Base-by-base conservation (phyloP, 2,113 vertebrate species). In the Petaurus breviceps region DNA sequence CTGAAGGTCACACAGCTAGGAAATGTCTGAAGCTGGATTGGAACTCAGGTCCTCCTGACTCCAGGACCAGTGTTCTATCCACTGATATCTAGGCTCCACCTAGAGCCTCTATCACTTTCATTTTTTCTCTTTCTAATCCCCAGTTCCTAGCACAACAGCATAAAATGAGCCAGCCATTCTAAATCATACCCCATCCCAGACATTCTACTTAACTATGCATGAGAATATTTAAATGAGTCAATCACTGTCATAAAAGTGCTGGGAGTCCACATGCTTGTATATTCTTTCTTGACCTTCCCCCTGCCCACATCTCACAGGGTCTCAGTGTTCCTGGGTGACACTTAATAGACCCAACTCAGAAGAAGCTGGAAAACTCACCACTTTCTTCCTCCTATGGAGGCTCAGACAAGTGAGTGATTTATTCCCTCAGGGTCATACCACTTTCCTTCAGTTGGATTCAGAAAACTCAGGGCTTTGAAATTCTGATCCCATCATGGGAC, bases 261-360 rank as follows among this genome's bases (percentile, higher is more conserved):
- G 46, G 14, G 7, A 12, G 37, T 50, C 12, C 0, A 0, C 26
- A 5, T 47, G 1, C 26, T 23, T 25, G 3, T 1, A 12, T 3
- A 3, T 61, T 14, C 46, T 28, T 25, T 47, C 28, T 47, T 90
- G 89, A 90, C 24, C 12, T n/a, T 90, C 89, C 49, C 25, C 47
- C 23, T 11, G 46, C 24, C 47, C 24, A 47, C 47, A n/a, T 77
- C 16, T 77, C 37, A 6, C 16, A 77, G 68, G 37, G 37, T n/a
- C 37, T n/a, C 37, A 7, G 2, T 77, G 68, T 77, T 77, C 37
- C 37, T 77, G 6, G 14, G 4, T 6, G 14, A 37, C 37, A 6
- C 68, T n/a, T n/a, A 77, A 77, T 77, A 77, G 37, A 77, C 37
- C 37, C 37, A 77, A n/a, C 37, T 77, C 37, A 77, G 16, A n/a